Evolutionary conservation across 2,888 invertebrate species (phyloP).

Genomic region (Agrotis puta): DNA sequence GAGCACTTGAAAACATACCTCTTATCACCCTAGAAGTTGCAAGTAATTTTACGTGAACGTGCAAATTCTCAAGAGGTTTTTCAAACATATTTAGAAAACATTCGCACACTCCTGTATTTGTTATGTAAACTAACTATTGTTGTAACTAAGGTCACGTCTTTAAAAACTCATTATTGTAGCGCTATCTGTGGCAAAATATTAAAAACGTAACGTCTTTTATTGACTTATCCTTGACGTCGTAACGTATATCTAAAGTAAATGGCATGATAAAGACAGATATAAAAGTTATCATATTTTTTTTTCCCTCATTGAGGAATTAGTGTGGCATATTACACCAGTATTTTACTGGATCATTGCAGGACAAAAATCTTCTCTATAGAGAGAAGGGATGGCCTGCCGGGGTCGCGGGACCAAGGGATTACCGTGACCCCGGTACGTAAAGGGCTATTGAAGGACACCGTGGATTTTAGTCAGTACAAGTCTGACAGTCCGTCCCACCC

Average conservation of each 20-base stretch:
- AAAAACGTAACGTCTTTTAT: slow-evolving; percentile 7
- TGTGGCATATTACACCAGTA: not conserved
- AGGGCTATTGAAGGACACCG: too few species aligned
- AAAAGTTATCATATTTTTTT: slow-evolving; percentile 2
- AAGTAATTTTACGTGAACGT: slow-evolving; percentile 41
- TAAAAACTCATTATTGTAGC: slow-evolving; percentile 7
- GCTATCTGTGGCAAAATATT: slow-evolving; percentile 27
- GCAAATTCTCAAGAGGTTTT: slow-evolving; percentile 23
- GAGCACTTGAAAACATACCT: not conserved
- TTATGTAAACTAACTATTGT: slow-evolving; percentile 43
- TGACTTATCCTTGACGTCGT: slow-evolving; percentile 5
- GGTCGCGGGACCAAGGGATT: too few species aligned
- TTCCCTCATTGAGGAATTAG: slow-evolving; percentile 7
- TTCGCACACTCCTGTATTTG: slow-evolving; percentile 6
- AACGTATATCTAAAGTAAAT: slow-evolving; percentile 17
- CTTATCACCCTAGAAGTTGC: slow-evolving; percentile 23
- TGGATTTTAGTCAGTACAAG: too few species aligned
- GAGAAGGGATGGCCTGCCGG: not conserved
- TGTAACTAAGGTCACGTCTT: slow-evolving; percentile 47
- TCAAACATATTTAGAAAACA: slow-evolving; percentile 43
- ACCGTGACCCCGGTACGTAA: too few species aligned
- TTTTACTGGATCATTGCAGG: not conserved
- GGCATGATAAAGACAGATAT: slow-evolving; percentile 12
- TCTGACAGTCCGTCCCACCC: too few species aligned
- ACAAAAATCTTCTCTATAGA: not conserved